phyloP scores from a whole-genome alignment of 2,888 invertebrate genomes.

The Drosophila silvestris region DNA sequence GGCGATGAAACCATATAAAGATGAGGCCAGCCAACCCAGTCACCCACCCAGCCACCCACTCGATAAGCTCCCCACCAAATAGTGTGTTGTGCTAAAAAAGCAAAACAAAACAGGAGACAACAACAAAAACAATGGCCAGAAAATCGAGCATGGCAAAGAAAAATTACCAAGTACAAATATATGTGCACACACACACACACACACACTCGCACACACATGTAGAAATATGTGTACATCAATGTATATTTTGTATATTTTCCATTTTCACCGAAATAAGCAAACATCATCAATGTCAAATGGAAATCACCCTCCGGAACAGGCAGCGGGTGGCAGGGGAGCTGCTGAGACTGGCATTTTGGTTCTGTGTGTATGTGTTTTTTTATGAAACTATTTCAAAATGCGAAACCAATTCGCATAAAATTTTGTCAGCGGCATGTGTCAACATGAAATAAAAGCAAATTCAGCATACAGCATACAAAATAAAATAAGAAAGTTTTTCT shows the following conservation, averaged over 20 bases:
- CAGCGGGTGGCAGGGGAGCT: neutral
- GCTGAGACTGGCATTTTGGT: constrained; percentile 52
- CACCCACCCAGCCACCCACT: constrained; percentile 17
- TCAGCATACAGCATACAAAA: constrained; percentile 59
- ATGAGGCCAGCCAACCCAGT: constrained; percentile 31
- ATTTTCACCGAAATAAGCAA: constrained; percentile 81
- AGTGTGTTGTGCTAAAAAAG: constrained; percentile 43
- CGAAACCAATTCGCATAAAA: constrained; percentile 82
- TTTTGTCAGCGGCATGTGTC: constrained; percentile 72
- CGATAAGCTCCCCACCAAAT: constrained; percentile 48
- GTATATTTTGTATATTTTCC: constrained; percentile 71
- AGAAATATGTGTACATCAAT: constrained; percentile 9
- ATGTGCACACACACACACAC: constrained; percentile 11
- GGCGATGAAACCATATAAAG: constrained; percentile 36
- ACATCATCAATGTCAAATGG: constrained; percentile 83
- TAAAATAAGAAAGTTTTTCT: constrained; percentile 67
- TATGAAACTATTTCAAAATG: constrained; percentile 81
- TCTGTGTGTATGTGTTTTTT: constrained; percentile 16
- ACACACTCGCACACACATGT: constrained; percentile 2
- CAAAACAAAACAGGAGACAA: constrained; percentile 39
- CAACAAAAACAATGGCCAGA: constrained; percentile 41
- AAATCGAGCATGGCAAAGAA: constrained; percentile 39
- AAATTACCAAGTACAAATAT: constrained; percentile 53
- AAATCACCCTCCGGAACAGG: constrained; percentile 68
- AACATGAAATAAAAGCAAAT: constrained; percentile 67